phyloP scores from a whole-genome alignment of 2,888 invertebrate species.

The Athalia cordata region DNA sequence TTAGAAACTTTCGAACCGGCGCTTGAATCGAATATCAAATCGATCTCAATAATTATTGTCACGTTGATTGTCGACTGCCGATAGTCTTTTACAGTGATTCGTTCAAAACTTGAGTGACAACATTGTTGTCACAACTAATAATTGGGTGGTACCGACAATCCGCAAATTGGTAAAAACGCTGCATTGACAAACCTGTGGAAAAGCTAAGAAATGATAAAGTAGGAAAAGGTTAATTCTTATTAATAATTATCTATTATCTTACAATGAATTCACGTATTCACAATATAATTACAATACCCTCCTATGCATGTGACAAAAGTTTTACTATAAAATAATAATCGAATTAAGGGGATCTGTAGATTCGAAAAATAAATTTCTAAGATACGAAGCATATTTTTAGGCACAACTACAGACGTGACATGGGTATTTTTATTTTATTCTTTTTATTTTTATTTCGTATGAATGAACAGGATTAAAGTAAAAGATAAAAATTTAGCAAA shows the following conservation, averaged over 20 bases:
- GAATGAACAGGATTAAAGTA: not conserved
- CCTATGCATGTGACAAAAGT: slow-evolving; percentile 38
- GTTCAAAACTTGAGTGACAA: no score
- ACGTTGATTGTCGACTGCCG: no score
- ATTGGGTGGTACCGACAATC: no score
- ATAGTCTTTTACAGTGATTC: no score
- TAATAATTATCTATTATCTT: slow-evolving; percentile 57
- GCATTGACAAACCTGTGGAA: not conserved
- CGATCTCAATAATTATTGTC: no score
- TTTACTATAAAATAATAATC: slow-evolving; percentile 41
- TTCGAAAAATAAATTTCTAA: slow-evolving; percentile 51
- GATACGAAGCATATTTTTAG: slow-evolving; percentile 12
- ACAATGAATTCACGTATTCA: slow-evolving; percentile 62
- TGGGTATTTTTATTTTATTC: no score
- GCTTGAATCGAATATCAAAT: no score
- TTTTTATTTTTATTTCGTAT: no score
- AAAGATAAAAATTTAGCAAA: slow-evolving; percentile 7
- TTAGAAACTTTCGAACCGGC: no score
- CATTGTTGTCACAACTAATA: no score
- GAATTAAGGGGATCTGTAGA: slow-evolving; percentile 50
- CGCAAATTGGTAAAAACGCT: no score
- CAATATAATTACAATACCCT: slow-evolving; percentile 63
- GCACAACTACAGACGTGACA: slow-evolving; percentile 29
- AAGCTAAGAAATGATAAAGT: not conserved
- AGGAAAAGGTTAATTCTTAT: slow-evolving; percentile 39